Evolutionary conservation across 1,140 invertebrate species (phyloP), one percentile per base, ranked within the genome.

Genomic region (Drosophila azteca): DNA sequence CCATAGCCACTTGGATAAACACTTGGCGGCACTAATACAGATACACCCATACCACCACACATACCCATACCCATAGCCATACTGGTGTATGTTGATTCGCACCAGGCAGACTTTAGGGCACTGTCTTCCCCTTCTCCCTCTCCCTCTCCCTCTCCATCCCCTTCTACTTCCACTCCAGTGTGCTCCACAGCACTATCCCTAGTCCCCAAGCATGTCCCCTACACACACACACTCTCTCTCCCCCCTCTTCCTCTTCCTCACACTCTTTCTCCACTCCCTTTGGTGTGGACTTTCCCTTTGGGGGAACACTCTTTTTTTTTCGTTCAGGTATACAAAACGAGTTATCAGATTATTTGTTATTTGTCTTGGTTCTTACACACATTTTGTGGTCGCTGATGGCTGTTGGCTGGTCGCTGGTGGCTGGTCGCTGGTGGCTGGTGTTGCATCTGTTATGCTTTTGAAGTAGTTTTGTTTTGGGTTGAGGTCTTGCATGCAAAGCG

Each of bases 281-380:
- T 54, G 82, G 55, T 39, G 35, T 39, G 9, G 35, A 26, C 24
- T 26, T 26, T 26, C 24, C 24, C 24, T 26, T 26, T 39, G 35
- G 35, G 69, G 69, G 59, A 44, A 44, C 65, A 71, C 57, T 45
- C 58, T 73, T 70, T 73, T 48, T 26, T 26, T 26, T 20, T 20
- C 17, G 17, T 20, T 74, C 78, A 87, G 82, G 82, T 82, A 70
- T 70, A 89, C 84, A 89, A 89, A 89, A 89, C 84, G 84, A 89
- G 84, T 89, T 89, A 89, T 89, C 84, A 89, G 84, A 89, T 89
- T 89, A 89, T 89, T 89, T 89, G 84, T 89, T 89, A 88, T 88
- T 79, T 83, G 75, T 79, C 76, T 88, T 82, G 60, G 69, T 68
- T 76, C 61, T 71, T 70, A 59, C 77, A 72, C 35, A 53, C 59